These are phyloP conservation scores for Mormyrus lacerda DNA, from an alignment of 2,113 vertebrate genomes.

Conservation along the genomic window DNA sequence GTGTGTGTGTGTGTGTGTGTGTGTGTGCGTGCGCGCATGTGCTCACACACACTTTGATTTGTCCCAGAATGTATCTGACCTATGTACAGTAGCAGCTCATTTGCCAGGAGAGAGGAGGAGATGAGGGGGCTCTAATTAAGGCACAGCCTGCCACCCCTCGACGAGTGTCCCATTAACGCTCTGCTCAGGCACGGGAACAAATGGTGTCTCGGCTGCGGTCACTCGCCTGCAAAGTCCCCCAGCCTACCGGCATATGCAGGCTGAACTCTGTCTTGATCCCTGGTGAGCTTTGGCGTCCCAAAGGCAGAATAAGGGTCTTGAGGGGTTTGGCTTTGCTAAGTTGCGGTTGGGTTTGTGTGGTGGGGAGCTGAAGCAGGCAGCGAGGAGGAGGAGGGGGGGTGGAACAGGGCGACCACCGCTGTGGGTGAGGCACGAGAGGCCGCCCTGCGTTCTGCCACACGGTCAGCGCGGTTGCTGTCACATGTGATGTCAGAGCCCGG, in stretches of 20 bases:
- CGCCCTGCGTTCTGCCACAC: not conserved
- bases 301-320: not conserved
- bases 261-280: not conserved
- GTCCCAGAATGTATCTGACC: not conserved
- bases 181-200: not conserved
- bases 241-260: not conserved
- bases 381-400: not conserved
- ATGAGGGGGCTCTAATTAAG: not conserved
- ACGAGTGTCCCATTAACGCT: not conserved
- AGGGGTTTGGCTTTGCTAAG: not conserved
- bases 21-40: too few relatives aligned
- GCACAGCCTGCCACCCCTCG: not conserved
- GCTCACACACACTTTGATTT: not conserved
- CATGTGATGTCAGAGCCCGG: not conserved
- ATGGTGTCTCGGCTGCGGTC: not conserved
- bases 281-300: not conserved
- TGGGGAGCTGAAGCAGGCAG: not conserved
- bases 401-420: not conserved
- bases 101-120: not conserved
- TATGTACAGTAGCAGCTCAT: not conserved
- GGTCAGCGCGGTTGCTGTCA: not conserved
- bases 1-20: not conserved
- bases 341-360: not conserved
- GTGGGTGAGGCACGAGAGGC: not conserved
- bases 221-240: not conserved